A percentile compares a stretch with the other conserved stretches of the same genome.
phyloP scores from a whole-genome alignment of 1,140 invertebrate genomes.

The Drosophila virilis region DNA sequence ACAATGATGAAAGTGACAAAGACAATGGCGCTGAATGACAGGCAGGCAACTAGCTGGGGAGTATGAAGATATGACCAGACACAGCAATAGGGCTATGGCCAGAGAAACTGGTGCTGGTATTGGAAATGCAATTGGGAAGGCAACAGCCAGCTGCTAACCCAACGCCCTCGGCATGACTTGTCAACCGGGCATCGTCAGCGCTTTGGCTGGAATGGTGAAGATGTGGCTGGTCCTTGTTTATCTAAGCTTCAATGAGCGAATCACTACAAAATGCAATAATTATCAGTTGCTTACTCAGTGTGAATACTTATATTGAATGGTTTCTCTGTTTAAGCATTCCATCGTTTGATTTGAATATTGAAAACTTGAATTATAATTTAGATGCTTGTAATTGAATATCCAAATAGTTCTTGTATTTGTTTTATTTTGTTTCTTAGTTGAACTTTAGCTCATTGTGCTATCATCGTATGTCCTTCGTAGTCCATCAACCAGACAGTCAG shows the following conservation, averaged over 20 bases:
- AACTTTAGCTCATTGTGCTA: too few species aligned
- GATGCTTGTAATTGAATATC: too few species aligned
- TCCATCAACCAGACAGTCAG: background rate
- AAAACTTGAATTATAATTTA: too few species aligned
- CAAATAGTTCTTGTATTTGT: too few species aligned
- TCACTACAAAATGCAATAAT: background rate
- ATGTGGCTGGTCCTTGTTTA: slow-evolving; percentile 58
- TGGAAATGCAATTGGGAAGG: slow-evolving; percentile 3
- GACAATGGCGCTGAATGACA: slow-evolving; percentile 59
- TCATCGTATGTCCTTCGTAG: background rate
- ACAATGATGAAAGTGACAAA: slow-evolving; percentile 77
- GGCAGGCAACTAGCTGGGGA: background rate
- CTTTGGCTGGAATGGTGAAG: slow-evolving; percentile 34
- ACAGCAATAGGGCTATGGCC: background rate
- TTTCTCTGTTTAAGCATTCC: too few species aligned
- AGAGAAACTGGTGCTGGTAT: background rate
- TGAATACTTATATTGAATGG: too few species aligned
- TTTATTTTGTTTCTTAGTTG: too few species aligned
- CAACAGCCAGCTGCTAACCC: slow-evolving; percentile 58
- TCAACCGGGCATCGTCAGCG: slow-evolving; percentile 62
- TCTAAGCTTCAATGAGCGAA: slow-evolving; percentile 33
- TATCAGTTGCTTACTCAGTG: too few species aligned
- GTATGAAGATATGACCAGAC: background rate
- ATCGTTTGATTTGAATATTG: too few species aligned
- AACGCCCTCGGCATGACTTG: slow-evolving; percentile 70